Percentiles rank a stretch among this genome's conserved stretches.
These are phyloP conservation scores for Hydrozoanthus tunicans DNA, from an alignment of 64 coral and sea anemone species.

Conservation along the genomic window DNA sequence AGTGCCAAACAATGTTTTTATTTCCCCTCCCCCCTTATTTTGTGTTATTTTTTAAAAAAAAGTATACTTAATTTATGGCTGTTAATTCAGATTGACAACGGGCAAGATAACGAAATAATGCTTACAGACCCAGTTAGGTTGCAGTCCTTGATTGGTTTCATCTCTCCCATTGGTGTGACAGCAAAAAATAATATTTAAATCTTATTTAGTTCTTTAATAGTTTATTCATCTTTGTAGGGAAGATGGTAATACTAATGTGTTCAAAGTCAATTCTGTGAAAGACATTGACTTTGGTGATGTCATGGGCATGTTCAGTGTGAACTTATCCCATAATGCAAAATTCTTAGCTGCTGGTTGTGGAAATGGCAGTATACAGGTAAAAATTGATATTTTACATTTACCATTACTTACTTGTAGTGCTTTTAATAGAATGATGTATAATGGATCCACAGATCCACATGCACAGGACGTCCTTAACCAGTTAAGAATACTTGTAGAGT, in stretches of 20 bases:
- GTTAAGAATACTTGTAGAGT: too few species aligned
- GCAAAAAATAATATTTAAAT: background rate
- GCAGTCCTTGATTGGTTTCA: too few species aligned
- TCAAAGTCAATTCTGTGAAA: slow-evolving; percentile 51
- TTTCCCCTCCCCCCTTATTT: too few species aligned
- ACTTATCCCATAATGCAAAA: slow-evolving; percentile 66
- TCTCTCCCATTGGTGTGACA: background rate
- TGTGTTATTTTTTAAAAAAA: too few species aligned
- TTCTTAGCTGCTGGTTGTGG: slow-evolving; percentile 86
- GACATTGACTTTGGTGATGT: slow-evolving; percentile 94
- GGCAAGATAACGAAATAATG: too few species aligned
- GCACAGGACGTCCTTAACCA: too few species aligned
- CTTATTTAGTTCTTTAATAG: background rate
- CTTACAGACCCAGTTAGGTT: too few species aligned
- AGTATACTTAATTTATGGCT: too few species aligned
- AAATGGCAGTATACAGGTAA: slow-evolving; percentile 92
- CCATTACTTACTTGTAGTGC: background rate
- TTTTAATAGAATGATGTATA: too few species aligned
- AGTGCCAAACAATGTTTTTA: too few species aligned
- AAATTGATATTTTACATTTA: background rate
- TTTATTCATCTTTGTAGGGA: slow-evolving; percentile 14
- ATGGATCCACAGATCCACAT: too few species aligned
- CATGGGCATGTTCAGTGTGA: slow-evolving; percentile 80
- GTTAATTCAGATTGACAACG: too few species aligned
- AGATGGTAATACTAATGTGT: background rate